Conservation (phyloP, 2,797 vertebrate genomes). For the Rhincodon typus region DNA sequence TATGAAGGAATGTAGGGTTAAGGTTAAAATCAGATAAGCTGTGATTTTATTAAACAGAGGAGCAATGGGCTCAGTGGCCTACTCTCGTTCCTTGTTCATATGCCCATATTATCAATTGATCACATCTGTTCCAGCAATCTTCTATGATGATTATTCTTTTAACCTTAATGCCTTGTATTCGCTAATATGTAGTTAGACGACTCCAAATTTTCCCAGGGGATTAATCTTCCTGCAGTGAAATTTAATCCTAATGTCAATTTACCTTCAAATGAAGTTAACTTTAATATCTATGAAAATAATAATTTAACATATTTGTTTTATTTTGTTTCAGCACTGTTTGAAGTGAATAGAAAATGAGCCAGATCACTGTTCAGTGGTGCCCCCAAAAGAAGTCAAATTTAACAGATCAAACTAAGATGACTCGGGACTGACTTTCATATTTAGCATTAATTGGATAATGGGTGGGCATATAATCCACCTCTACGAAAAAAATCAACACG, state of each 20-base stretch:
- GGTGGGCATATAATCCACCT: neutral
- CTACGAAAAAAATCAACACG: neutral
- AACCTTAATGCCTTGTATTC: neutral
- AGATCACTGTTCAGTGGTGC: neutral
- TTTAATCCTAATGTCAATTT: neutral
- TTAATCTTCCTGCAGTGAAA: neutral
- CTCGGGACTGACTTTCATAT: neutral
- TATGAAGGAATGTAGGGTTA: too few relatives aligned
- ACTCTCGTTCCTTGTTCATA: too few relatives aligned
- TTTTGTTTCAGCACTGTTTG: neutral
- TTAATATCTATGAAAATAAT: neutral
- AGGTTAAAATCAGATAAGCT: too few relatives aligned
- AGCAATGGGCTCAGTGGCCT: too few relatives aligned
- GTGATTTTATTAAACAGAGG: too few relatives aligned
- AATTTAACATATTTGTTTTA: neutral
- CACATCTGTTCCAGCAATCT: conserved; percentile 5
- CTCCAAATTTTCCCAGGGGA: neutral
- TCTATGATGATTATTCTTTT: neutral
- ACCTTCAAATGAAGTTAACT: neutral
- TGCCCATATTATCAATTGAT: neutral
- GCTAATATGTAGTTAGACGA: neutral
- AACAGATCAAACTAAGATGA: neutral
- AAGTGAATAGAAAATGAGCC: neutral
- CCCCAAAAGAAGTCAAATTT: neutral
- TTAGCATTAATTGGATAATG: neutral